Base-by-base conservation (phyloP, 2,888 invertebrate genomes). In the Pammene aurita region DNA sequence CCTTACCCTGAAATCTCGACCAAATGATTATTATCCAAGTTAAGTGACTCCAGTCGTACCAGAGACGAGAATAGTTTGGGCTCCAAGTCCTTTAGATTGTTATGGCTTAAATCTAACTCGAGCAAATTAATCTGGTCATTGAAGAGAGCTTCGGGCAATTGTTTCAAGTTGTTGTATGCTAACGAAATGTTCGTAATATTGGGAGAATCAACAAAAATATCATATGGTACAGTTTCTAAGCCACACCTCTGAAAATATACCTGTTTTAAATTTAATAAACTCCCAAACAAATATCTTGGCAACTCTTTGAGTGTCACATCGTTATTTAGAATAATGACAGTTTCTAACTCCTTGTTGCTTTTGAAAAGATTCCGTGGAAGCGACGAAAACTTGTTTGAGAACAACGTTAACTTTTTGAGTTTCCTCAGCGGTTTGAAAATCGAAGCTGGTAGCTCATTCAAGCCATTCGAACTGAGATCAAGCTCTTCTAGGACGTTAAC, bases 381-480 rank as follows among this genome's bases (percentile, higher is more conserved):
- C n/a, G 93, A 84, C 6, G 90, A 89, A 73, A 96, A 94, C 75
- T 94, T 93, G 79, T 96, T 96, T n/a, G 90, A 92, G 80, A 93
- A 94, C 72, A 97, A 88, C 79, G 95, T 95, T 54, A 97, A 84
- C 71, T 90, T 92, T 72, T 91, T 93, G 54, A 96, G 86, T 79
- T 95, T 95, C 41, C 85, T 88, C 66, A 96, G 85, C 71, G 93
- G 89, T 66, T 92, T 85, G 79, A 96, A 96, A 60, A 95, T 90
- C 74, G 94, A 93, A 7, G 91, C 82, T 0, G 94, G 94, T 61
- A 97, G 86, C 68, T 92, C 89, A 67, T 93, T 93, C 73, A 96
- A 90, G 61, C 93, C 91, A 82, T 96, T 96, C 13, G 93, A 88
- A 75, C 95, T 94, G 66, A 97, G 83, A 86, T 96, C 96, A 71